Evolutionary conservation across 2,888 invertebrate genomes (phyloP).

Genomic region (Drosophila birchii): DNA sequence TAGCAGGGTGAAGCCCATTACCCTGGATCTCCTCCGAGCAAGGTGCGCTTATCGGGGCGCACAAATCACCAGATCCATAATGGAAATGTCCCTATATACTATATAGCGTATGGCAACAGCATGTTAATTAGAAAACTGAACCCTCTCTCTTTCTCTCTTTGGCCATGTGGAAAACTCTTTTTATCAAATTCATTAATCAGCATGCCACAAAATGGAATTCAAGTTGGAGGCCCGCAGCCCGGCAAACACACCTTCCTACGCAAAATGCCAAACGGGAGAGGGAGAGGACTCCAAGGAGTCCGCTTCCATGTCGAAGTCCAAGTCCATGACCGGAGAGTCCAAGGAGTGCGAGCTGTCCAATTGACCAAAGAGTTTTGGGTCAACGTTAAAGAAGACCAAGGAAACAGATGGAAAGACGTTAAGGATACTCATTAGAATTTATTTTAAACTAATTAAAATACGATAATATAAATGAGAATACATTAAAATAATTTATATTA

Average conservation of each 20-base stretch:
- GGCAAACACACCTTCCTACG: slow-evolving; percentile 63
- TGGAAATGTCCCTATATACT: slow-evolving; percentile 63
- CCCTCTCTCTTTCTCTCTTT: not conserved
- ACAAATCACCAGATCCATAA: slow-evolving; percentile 71
- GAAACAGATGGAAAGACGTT: not conserved
- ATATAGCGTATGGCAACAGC: slow-evolving; percentile 8
- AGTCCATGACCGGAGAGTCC: not conserved
- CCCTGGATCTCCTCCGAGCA: not conserved
- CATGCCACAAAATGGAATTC: slow-evolving; percentile 55
- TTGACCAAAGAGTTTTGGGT: slow-evolving; percentile 60
- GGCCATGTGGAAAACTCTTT: slow-evolving; percentile 39
- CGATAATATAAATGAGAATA: not conserved
- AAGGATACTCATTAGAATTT: not conserved
- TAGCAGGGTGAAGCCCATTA: slow-evolving; percentile 48
- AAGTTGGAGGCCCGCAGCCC: slow-evolving; percentile 27
- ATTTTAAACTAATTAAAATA: not conserved
- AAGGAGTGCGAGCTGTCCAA: slow-evolving; percentile 33
- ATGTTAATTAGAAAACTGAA: slow-evolving; percentile 73
- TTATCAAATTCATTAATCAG: slow-evolving; percentile 76
- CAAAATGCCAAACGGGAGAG: not conserved
- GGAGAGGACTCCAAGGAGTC: not conserved
- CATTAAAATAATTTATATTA: not conserved
- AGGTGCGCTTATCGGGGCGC: slow-evolving; percentile 61
- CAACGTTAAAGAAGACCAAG: not conserved
- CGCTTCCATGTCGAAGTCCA: not conserved